Conservation (phyloP, 2,113 vertebrate genomes). For the Pipa parva region DNA sequence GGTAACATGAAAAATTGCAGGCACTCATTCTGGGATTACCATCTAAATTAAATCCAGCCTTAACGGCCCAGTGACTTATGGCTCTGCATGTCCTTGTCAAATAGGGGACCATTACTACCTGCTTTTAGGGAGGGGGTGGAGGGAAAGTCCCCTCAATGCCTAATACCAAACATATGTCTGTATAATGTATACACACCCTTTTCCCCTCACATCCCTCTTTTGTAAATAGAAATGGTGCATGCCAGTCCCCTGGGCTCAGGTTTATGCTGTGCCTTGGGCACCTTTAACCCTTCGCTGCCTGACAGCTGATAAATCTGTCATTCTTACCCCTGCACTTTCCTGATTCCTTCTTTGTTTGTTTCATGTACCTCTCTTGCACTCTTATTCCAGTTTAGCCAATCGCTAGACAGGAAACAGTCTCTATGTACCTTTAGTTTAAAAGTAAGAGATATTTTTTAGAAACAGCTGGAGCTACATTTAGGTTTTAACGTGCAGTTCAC, state of each 20-base stretch:
- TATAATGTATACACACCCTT: slow-evolving; percentile 34
- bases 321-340: slow-evolving; percentile 17
- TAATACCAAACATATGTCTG: slow-evolving; percentile 93
- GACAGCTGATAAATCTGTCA: slow-evolving; percentile 42
- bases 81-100: slow-evolving; percentile 50
- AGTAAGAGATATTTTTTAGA: not conserved
- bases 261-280: slow-evolving; percentile 59
- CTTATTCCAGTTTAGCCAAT: not conserved
- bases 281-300: slow-evolving; percentile 41
- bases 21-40: slow-evolving; percentile 90
- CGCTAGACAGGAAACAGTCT: not conserved
- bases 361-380: not conserved
- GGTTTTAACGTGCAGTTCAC: too few relatives aligned
- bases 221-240: slow-evolving; percentile 68
- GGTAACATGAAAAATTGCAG: slow-evolving; percentile 84
- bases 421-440: not conserved
- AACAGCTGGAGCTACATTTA: not conserved
- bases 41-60: slow-evolving; percentile 96
- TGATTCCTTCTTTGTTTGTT: slow-evolving; percentile 23
- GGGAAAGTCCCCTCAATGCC: slow-evolving; percentile 64
- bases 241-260: slow-evolving; percentile 51
- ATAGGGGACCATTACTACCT: slow-evolving; percentile 40
- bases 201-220: slow-evolving; percentile 60
- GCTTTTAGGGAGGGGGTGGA: slow-evolving; percentile 54
- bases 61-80: slow-evolving; percentile 60